Percentiles rank a stretch among this genome's conserved stretches.
These are phyloP conservation scores for Dorcus hopei DNA, from an alignment of 2,888 invertebrate genomes.

Conservation along the genomic window DNA sequence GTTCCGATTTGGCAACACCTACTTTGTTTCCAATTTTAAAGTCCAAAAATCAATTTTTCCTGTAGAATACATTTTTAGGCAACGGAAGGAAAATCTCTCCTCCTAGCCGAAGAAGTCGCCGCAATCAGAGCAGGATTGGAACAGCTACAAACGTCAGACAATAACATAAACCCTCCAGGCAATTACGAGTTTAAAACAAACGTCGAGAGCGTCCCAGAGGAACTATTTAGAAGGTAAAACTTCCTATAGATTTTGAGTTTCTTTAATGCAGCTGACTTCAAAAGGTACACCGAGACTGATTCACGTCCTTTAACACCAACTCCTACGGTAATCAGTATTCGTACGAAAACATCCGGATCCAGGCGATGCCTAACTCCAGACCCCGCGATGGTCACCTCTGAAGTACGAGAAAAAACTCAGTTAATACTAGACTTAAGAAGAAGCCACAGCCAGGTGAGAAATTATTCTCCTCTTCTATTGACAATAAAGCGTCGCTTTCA, in stretches of 20 bases:
- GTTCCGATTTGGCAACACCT: too few species aligned
- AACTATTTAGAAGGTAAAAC: conserved; percentile 62
- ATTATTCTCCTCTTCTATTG: not conserved
- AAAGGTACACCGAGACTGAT: conserved; percentile 78
- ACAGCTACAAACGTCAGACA: conserved; percentile 22
- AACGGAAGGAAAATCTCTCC: conserved; percentile 38
- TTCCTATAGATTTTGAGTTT: too few species aligned
- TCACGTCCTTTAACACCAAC: conserved; percentile 79
- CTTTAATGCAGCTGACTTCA: not conserved
- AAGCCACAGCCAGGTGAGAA: conserved; percentile 63
- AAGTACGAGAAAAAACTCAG: conserved; percentile 57
- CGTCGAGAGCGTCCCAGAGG: conserved; percentile 70
- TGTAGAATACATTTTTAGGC: conserved; percentile 26
- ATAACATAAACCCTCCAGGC: conserved; percentile 3
- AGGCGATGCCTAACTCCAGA: conserved; percentile 72
- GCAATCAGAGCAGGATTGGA: conserved; percentile 40
- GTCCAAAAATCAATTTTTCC: too few species aligned
- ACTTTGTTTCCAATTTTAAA: too few species aligned
- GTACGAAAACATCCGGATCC: conserved; percentile 65
- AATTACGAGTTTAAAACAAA: conserved; percentile 35
- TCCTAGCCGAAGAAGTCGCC: conserved; percentile 44
- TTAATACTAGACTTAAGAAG: conserved; percentile 71
- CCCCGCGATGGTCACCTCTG: conserved; percentile 50
- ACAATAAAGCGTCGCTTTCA: not conserved
- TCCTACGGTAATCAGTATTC: conserved; percentile 70